phyloP scores from a whole-genome alignment of 2,888 invertebrate species.

The Osedax frankpressi region DNA sequence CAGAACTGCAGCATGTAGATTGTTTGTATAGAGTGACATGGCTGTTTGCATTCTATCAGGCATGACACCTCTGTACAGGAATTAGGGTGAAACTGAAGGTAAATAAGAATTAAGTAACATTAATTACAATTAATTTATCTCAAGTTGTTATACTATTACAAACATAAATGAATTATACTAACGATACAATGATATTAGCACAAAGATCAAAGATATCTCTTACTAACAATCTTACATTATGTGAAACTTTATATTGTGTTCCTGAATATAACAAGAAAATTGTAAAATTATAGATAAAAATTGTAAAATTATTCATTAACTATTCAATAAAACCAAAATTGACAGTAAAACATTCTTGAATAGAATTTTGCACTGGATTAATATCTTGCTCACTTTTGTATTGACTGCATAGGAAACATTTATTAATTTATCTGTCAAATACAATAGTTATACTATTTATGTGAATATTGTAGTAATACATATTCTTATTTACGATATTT shows the following conservation, averaged over 20 bases:
- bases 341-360: too few species aligned
- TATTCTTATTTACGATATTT: too few species aligned
- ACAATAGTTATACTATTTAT: too few species aligned
- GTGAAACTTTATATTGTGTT: not conserved
- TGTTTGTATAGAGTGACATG: constrained; percentile 79
- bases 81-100: not conserved
- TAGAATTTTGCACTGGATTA: too few species aligned
- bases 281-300: too few species aligned
- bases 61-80: constrained; percentile 36
- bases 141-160: not conserved
- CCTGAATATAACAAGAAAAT: too few species aligned
- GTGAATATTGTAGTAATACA: too few species aligned
- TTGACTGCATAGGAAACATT: too few species aligned
- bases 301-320: too few species aligned
- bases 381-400: too few species aligned
- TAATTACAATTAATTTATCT: not conserved
- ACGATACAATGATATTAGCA: not conserved
- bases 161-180: not conserved
- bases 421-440: too few species aligned
- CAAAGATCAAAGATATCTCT: not conserved
- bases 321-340: too few species aligned
- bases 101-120: not conserved
- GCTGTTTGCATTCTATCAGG: constrained; percentile 80
- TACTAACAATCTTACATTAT: not conserved
- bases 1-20: constrained; percentile 73